These are phyloP conservation scores for Phragmatobia fuliginosa DNA, from an alignment of 2,888 invertebrate genomes.

Conservation along the genomic window DNA sequence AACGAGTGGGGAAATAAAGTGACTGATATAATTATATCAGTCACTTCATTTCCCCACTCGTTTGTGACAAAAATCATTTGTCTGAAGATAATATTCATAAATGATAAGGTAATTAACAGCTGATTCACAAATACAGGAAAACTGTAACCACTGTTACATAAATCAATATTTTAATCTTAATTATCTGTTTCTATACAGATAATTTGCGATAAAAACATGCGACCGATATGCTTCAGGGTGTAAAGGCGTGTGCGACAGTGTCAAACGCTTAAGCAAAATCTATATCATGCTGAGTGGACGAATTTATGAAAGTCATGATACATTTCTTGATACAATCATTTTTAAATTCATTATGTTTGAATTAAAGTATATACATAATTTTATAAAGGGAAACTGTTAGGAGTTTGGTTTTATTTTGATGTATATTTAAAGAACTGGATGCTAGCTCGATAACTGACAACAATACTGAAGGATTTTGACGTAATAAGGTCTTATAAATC, in stretches of 20 bases:
- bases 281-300: not conserved
- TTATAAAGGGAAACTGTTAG: too few species aligned
- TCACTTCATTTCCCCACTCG: not conserved
- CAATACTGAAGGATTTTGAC: too few species aligned
- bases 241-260: not conserved
- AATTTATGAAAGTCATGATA: not conserved
- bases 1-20: too few species aligned
- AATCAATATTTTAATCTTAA: conserved; percentile 14
- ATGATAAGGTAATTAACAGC: not conserved
- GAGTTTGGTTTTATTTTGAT: too few species aligned
- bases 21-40: not conserved
- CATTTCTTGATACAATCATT: not conserved
- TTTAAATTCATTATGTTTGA: not conserved
- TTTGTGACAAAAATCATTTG: not conserved
- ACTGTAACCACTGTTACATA: not conserved
- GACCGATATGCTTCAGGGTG: not conserved
- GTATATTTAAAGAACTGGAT: too few species aligned
- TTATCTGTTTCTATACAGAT: conserved; percentile 6
- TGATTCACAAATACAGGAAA: not conserved
- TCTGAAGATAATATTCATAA: not conserved
- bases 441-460: too few species aligned
- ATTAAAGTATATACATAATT: too few species aligned
- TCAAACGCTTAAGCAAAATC: not conserved
- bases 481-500: too few species aligned
- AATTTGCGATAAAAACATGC: conserved; percentile 10